Base-by-base conservation (phyloP, 2,888 invertebrate genomes). In the Synanthedon myopaeformis region DNA sequence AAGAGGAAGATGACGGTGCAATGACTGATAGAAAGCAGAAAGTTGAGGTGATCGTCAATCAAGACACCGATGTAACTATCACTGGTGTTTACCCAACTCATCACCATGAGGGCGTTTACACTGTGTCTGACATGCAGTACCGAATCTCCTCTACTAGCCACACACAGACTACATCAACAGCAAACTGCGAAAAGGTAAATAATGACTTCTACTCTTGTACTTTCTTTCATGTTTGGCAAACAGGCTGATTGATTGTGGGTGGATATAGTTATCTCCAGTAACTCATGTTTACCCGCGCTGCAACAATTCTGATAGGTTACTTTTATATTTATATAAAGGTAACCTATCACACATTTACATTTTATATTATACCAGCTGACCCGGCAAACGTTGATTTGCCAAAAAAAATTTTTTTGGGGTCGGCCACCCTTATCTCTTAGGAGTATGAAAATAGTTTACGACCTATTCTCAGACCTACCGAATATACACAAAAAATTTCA, bases 1-100 rank as follows among this genome's bases (percentile, higher is more conserved):
- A 77, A 54, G 87, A 87, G 65, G 64, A 63, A 49, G 86, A 85
- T 19, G 86, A 87, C 13, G 56, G 67, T 12, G 54, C 67, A 28
- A 53, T 63, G 35, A 55, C 72, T 13, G 86, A 85, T 58, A 74
- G 64, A 45, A 90, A 89, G 59, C 90, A 90, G 66, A 90, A 91
- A 65, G 91, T 92, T 58, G 93, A 95, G 61, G 93, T 95, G 42
- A 94, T 95, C 66, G 91, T 95, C 19, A 93, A 93, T 73, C 94
- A 94, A 79, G 95, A 95, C 66, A 93, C 95, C 0, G 95, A 95
- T 69, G 94, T 95, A 23, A 96, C 95, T 41, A 95, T 95, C 64
- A 95, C 95, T 3, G 95, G 95, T 13, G 94, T 95, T 56, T 95
- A 95, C 76, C 92, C 93, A 23, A 92, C 92, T 2, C 94, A 94